A percentile compares a stretch with the other conserved stretches of the same genome.
Conservation (phyloP, 2,797 vertebrate species). For the Falco biarmicus region DNA sequence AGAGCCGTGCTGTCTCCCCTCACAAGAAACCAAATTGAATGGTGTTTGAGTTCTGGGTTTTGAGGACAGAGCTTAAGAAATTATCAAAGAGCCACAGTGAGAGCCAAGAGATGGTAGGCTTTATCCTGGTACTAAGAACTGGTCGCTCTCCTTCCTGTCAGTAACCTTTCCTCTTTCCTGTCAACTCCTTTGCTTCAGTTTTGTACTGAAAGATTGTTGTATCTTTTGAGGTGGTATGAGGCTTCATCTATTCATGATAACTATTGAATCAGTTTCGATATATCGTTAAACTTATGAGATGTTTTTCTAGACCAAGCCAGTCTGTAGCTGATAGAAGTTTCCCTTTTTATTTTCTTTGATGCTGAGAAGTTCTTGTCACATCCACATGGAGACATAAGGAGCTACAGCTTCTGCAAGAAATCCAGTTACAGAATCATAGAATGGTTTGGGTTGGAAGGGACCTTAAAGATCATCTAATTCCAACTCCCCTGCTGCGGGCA, state of each 20-base stretch:
- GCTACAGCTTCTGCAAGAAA: not conserved
- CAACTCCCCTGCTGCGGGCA: too few relatives aligned
- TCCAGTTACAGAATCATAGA: not conserved
- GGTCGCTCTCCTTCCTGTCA: not conserved
- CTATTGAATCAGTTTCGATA: slow-evolving; percentile 23
- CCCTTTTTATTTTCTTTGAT: not conserved
- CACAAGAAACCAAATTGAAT: not conserved
- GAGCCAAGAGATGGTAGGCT: not conserved
- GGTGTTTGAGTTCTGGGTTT: not conserved
- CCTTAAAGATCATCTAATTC: too few relatives aligned
- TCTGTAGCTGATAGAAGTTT: not conserved
- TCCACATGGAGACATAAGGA: not conserved
- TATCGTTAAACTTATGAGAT: slow-evolving; percentile 8
- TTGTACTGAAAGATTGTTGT: not conserved
- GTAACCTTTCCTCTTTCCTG: slow-evolving; percentile 2
- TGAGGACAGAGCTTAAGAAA: not conserved
- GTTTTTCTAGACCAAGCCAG: not conserved
- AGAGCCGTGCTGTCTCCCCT: slow-evolving; percentile 26
- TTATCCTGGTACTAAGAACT: not conserved
- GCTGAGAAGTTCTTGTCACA: not conserved
- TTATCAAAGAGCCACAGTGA: not conserved
- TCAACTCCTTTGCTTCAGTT: not conserved
- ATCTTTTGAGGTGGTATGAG: not conserved
- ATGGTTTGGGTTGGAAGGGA: too few relatives aligned
- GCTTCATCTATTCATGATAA: slow-evolving; percentile 29